phyloP scores from a whole-genome alignment of 1,140 invertebrate genomes.

The Lasaia peninsularis region DNA sequence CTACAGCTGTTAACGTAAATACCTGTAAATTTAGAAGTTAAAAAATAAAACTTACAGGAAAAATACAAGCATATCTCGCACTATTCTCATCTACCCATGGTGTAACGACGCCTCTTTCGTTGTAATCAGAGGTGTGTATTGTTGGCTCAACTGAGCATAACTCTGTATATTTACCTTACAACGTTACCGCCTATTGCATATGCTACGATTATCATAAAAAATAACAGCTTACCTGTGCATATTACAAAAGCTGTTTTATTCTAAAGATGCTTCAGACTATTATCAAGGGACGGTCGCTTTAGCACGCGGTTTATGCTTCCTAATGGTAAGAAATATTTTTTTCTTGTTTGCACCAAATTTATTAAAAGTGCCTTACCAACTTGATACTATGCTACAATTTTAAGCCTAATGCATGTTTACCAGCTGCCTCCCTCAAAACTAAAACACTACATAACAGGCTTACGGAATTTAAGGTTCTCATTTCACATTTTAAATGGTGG shows the following conservation, averaged over 20 bases:
- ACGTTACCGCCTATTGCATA: constrained; percentile 47
- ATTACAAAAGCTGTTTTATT: constrained; percentile 23
- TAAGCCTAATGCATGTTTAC: too few relatives aligned
- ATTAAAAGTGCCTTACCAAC: too few relatives aligned
- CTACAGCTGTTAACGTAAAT: too few relatives aligned
- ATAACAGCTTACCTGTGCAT: constrained; percentile 45
- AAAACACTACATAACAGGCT: too few relatives aligned
- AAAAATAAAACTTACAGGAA: neutral
- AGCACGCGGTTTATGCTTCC: too few relatives aligned
- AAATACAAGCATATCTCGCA: neutral
- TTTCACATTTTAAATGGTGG: too few relatives aligned
- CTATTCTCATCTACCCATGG: neutral
- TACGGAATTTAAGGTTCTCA: too few relatives aligned
- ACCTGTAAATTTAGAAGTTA: neutral
- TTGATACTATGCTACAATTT: too few relatives aligned
- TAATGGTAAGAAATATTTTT: too few relatives aligned
- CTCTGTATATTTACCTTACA: constrained; percentile 33
- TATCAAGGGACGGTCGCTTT: neutral
- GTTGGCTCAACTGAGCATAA: constrained; percentile 41
- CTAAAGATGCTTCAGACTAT: neutral
- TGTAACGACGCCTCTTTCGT: constrained; percentile 31
- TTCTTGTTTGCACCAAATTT: too few relatives aligned
- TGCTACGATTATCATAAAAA: constrained; percentile 60
- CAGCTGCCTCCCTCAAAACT: too few relatives aligned
- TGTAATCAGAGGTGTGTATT: constrained; percentile 39